phyloP scores from a whole-genome alignment of 2,888 invertebrate species.

The Agrotis clavis region DNA sequence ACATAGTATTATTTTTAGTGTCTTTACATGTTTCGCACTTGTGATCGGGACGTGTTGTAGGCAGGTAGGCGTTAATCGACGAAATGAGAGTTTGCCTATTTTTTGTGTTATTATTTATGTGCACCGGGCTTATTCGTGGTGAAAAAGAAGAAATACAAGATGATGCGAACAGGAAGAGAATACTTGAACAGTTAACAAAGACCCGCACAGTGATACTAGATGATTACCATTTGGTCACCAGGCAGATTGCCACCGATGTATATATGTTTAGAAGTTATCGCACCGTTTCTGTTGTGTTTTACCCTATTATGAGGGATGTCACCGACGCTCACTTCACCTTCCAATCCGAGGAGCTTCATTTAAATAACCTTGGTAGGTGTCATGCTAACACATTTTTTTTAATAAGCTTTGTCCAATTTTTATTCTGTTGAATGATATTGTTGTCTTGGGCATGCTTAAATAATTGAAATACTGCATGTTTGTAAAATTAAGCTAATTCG shows the following conservation, averaged over 20 bases:
- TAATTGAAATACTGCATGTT: conserved; percentile 3
- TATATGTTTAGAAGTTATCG: conserved; percentile 88
- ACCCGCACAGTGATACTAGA: conserved; percentile 84
- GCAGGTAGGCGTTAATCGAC: conserved; percentile 76
- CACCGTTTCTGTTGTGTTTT: conserved; percentile 87
- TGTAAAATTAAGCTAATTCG: background rate
- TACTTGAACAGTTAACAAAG: conserved; percentile 84
- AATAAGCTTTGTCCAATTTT: conserved; percentile 12
- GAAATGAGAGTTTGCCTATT: conserved; percentile 80
- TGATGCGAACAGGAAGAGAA: conserved; percentile 80
- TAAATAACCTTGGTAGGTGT: conserved; percentile 88
- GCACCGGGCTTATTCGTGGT: conserved; percentile 78
- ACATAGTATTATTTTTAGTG: conserved; percentile 27
- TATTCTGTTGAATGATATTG: conserved; percentile 4
- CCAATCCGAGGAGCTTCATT: conserved; percentile 88
- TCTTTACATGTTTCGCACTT: conserved; percentile 44
- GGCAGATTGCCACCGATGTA: conserved; percentile 87
- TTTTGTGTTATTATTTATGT: conserved; percentile 81
- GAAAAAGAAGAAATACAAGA: conserved; percentile 81
- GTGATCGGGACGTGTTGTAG: conserved; percentile 54
- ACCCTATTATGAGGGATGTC: conserved; percentile 83
- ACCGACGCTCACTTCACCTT: conserved; percentile 87
- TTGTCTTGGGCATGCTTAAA: conserved; percentile 16
- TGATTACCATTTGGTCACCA: conserved; percentile 85
- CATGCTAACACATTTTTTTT: conserved; percentile 53